A percentile compares a stretch with the other conserved stretches of the same genome.
Conservation (phyloP, 2,113 vertebrate genomes). For the Pavo muticus region DNA sequence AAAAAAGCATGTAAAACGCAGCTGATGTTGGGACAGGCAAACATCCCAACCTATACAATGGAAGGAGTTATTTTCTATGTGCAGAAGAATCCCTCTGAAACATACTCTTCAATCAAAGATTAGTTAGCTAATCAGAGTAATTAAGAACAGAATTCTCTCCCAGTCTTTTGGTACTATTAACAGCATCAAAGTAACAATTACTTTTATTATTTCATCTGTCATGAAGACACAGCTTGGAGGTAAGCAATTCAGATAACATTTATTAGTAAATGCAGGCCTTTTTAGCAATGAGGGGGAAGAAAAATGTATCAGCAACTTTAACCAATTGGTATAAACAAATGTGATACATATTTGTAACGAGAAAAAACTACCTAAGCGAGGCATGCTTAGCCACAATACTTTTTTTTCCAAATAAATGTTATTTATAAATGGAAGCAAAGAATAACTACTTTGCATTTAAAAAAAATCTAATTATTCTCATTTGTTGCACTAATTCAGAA, state of each 20-base stretch:
- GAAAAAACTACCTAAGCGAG: not conserved
- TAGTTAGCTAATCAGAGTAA: not conserved
- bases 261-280: not conserved
- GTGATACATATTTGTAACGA: not conserved
- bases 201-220: not conserved
- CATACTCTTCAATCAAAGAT: not conserved
- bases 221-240: not conserved
- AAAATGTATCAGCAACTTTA: not conserved
- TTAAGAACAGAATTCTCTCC: not conserved
- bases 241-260: not conserved
- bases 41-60: accelerated
- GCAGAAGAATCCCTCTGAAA: not conserved
- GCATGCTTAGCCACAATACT: accelerated
- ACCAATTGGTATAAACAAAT: not conserved
- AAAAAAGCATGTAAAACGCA: not conserved
- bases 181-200: not conserved
- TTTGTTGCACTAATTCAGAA: not conserved
- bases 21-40: not conserved
- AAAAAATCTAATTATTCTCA: not conserved
- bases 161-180: not conserved
- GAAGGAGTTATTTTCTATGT: not conserved
- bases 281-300: not conserved
- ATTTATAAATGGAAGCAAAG: not conserved
- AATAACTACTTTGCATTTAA: not conserved
- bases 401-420: not conserved